Conservation (phyloP, 2,113 vertebrate genomes). For the Anoura caudifer region DNA sequence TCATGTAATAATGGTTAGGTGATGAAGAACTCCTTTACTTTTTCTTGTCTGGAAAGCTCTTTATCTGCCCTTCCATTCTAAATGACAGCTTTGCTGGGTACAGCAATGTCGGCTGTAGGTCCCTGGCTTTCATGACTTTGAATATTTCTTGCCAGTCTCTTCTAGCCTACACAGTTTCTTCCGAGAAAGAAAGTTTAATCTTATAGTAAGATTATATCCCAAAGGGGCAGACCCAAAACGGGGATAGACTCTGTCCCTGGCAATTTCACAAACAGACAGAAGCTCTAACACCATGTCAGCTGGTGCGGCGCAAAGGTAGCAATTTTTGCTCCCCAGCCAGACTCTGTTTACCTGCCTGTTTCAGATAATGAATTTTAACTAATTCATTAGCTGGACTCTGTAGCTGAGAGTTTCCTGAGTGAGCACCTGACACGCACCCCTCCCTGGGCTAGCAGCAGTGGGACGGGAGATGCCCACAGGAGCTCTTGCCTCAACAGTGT, state of each 20-base stretch:
- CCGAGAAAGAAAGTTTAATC: neutral
- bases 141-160: too few relatives aligned
- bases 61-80: too few relatives aligned
- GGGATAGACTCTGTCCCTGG: neutral
- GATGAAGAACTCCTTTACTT: too few relatives aligned
- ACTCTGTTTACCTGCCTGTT: neutral
- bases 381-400: neutral
- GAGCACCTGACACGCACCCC: rapidly evolving
- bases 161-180: too few relatives aligned
- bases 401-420: neutral
- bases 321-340: neutral
- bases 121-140: too few relatives aligned
- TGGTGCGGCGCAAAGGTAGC: neutral
- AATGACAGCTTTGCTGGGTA: too few relatives aligned
- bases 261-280: neutral
- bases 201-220: neutral
- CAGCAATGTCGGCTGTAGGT: too few relatives aligned
- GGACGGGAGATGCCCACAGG: neutral
- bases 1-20: too few relatives aligned
- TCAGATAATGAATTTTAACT: neutral
- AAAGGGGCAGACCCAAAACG: neutral
- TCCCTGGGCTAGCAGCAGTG: too few relatives aligned
- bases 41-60: too few relatives aligned
- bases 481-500: neutral
- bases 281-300: neutral